Evolutionary conservation across 2,797 vertebrate species (phyloP), one percentile per base, ranked within the genome.

Genomic region (Melanotaenia pygmaea): DNA sequence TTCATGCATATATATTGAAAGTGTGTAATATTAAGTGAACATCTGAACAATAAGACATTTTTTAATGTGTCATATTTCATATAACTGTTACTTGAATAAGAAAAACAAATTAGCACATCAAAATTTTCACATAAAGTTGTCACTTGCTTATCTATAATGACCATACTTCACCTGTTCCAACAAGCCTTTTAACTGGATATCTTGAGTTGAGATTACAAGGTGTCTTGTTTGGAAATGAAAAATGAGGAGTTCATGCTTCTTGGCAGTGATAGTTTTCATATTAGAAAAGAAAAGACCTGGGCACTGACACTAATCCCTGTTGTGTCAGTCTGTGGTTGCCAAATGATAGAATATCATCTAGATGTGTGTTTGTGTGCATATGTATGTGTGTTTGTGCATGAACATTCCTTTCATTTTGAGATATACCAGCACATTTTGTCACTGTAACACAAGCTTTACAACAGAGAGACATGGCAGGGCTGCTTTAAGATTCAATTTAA

Each of bases 401-500:
- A 58, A 30, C 74, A 85, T 89, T 89, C 77, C 87, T 90, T 80
- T 89, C 82, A 79, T 91, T 92, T 85, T 75, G 57, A 77, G 77
- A 75, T 84, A 79, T 78, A 84, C 85, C 88, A 72, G 73, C 72
- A 83, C 83, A 87, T 91, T 91, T 88, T 90, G 90, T 92, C 86
- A 88, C 89, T 89, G 93, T 87, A 93, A 92, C 86, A 88, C 76
- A 90, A 88, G 86, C 90, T 87, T 86, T 77, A 69, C 82, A 84
- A 87, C 83, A 88, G 85, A 90, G 80, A 89, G 76, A 83, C 80
- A 88, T 82, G 76, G 77, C 82, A 78, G 59, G 61, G 78, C 88
- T 86, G 76, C 81, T 59, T 72, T 64, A 86, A 90, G 90, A 90
- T 90, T 93, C 88, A 90, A 91, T 93, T 93, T 89, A 92, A 93